Evolutionary conservation across 2,888 invertebrate species (phyloP).

Genomic region (Proisotoma minuta): DNA sequence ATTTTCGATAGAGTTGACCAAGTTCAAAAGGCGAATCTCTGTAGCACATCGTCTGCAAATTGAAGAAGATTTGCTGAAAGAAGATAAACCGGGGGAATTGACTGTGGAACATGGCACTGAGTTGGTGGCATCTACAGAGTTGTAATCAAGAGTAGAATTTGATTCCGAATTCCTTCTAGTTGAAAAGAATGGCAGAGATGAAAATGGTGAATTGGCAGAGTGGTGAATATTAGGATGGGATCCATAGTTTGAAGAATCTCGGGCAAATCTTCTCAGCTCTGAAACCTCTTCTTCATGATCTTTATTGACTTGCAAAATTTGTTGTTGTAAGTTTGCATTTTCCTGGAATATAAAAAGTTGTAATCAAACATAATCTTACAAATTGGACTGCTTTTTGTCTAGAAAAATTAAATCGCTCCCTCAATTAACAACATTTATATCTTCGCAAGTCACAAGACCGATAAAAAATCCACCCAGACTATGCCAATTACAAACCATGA

Average conservation of each 20-base stretch:
- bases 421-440: too few relatives aligned
- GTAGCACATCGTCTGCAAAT: conserved; percentile 43
- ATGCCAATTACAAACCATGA: too few relatives aligned
- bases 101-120: conserved; percentile 2
- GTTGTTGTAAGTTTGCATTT: conserved; percentile 66
- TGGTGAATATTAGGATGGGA: conserved; percentile 30
- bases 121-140: conserved; percentile 4
- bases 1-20: conserved; percentile 43
- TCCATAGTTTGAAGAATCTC: conserved; percentile 37
- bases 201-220: conserved; percentile 25
- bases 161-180: conserved; percentile 22
- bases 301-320: conserved; percentile 59
- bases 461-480: too few relatives aligned
- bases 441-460: too few relatives aligned
- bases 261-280: conserved; percentile 38
- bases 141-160: conserved; percentile 18
- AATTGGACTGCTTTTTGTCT: too few relatives aligned
- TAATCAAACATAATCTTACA: too few relatives aligned
- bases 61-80: conserved; percentile 9
- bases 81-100: background rate
- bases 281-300: conserved; percentile 66
- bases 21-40: conserved; percentile 40
- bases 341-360: too few relatives aligned
- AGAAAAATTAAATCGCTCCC: too few relatives aligned
- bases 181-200: conserved; percentile 23